Percentiles rank a stretch among this genome's conserved stretches.
These are phyloP conservation scores for Sisyra nigra DNA, from an alignment of 2,888 invertebrate species.

Conservation along the genomic window DNA sequence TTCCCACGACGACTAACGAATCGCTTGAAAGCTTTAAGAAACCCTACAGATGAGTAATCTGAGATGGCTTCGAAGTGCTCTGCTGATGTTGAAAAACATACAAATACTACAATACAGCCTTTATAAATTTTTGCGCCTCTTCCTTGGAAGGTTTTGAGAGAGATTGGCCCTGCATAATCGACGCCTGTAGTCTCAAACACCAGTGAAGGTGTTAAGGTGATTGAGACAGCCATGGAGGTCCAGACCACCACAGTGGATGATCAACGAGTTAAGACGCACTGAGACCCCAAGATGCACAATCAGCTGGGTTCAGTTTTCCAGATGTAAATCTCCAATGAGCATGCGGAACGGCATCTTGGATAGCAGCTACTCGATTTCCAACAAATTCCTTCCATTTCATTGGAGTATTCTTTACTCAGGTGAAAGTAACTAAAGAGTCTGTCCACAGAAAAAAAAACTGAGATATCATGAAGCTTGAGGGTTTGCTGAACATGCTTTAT, in stretches of 20 bases:
- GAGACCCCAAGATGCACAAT: conserved; percentile 4
- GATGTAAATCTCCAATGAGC: conserved; percentile 4
- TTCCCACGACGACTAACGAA: background rate
- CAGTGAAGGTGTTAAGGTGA: no score
- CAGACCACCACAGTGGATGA: conserved; percentile 6
- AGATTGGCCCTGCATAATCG: no score
- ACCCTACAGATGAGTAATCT: no score
- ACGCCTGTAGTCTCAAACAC: no score
- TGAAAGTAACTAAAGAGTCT: conserved; percentile 5
- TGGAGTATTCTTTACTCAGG: conserved; percentile 2
- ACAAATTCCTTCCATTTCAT: conserved; percentile 6
- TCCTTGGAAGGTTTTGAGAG: no score
- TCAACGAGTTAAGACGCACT: background rate
- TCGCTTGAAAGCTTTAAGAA: no score
- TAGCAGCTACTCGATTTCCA: conserved; percentile 1
- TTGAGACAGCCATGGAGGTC: conserved; percentile 6
- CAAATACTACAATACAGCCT: no score
- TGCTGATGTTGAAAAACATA: no score
- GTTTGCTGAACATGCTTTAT: no score
- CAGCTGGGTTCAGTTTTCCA: conserved; percentile 6
- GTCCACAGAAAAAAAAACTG: conserved; percentile 4
- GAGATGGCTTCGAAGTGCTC: no score
- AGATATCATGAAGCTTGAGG: conserved; percentile 1
- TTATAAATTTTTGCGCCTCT: no score
- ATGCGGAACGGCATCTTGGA: conserved; percentile 1